These are phyloP conservation scores for Ciconia maguari DNA, from an alignment of 2,113 vertebrate genomes.

Conservation along the genomic window DNA sequence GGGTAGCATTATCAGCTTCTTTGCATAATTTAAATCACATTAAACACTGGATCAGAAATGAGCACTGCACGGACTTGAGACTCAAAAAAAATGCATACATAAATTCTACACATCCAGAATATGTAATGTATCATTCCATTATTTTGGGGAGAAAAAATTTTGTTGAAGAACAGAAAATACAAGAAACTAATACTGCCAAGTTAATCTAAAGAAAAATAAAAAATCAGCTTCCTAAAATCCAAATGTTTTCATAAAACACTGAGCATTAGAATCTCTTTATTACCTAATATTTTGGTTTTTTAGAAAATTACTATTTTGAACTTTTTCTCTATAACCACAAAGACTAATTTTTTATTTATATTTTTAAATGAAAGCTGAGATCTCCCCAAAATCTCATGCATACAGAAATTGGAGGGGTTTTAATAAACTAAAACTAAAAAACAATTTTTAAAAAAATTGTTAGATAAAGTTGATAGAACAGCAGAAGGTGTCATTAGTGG, in stretches of 20 bases:
- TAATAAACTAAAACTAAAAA: not conserved
- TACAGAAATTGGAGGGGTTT: not conserved
- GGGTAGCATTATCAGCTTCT: not conserved
- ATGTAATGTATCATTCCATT: not conserved
- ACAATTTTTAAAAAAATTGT: not conserved
- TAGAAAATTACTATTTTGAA: not conserved
- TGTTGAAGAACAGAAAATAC: not conserved
- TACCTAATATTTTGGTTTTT: not conserved
- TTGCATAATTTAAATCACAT: not conserved
- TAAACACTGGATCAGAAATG: not conserved
- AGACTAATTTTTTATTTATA: not conserved
- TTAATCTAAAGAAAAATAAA: not conserved
- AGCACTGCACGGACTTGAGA: not conserved
- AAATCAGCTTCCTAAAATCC: not conserved
- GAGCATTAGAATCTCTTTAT: not conserved
- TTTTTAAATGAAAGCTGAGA: not conserved
- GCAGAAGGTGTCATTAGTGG: not conserved
- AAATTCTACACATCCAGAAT: not conserved
- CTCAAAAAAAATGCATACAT: not conserved
- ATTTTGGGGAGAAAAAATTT: accelerated
- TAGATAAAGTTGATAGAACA: not conserved
- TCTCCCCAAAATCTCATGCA: not conserved
- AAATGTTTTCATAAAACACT: not conserved
- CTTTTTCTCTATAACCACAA: not conserved
- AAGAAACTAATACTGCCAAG: not conserved